Base-by-base conservation (phyloP, 2,888 invertebrate genomes). In the Drosophila prolongata region DNA sequence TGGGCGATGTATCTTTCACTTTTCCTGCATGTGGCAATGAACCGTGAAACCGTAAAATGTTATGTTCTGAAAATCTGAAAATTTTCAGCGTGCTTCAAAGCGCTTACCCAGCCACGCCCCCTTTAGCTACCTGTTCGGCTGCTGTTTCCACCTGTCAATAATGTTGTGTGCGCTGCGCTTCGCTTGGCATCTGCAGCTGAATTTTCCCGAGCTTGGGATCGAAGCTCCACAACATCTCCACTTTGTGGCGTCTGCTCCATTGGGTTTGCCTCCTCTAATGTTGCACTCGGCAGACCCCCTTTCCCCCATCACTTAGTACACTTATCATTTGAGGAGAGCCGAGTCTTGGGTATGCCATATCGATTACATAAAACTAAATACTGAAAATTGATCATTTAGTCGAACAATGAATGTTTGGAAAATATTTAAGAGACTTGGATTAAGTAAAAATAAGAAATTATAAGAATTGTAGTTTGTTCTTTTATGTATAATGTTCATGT, bases 41-140 rank as follows among this genome's bases (percentile, higher is more conserved):
- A 88, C 89, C 90, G 89, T 86, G 84, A 86, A 86, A 89, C 90
- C 89, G 89, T 86, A 89, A 89, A 86, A 86, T 86, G 89, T 86
- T 89, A 87, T 89, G 81, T 89, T 87, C 90, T 73, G 81, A 88
- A 85, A 85, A 85, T 89, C 90, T 88, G 84, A 87, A 89, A 89
- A 86, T 88, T 88, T 66, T 87, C 78, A 89, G 84, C 90, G 84
- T 80, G 85, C 87, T 80, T 82, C 89, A 78, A 86, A 85, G 79
- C 89, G 67, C 60, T 78, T 44, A 38, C 10, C 55, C 47, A 1
- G 47, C 47, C 47, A 34, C 30, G 34, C 62, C 55, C 14, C 40
- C 40, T 42, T 34, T 8, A 38, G 66, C 66, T 47, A 69, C 70
- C 38, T 47, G 70, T 40, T 40, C 35, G 71, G 70, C 70, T 67